These are phyloP conservation scores for Mechanitis messenoides DNA, from an alignment of 2,888 invertebrate genomes.

Conservation along the genomic window DNA sequence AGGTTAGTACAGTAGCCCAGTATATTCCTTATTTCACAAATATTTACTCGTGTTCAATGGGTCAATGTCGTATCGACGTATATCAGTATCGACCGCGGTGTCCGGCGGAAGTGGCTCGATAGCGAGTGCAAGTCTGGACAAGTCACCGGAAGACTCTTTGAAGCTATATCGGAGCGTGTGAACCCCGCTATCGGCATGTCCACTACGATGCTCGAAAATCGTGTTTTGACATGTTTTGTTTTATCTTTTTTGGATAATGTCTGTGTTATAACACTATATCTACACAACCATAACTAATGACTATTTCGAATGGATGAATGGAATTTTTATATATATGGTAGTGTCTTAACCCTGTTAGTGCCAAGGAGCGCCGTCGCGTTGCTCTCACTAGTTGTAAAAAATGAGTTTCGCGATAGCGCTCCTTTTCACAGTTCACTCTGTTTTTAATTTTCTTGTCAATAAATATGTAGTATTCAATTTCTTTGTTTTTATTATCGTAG, in stretches of 20 bases:
- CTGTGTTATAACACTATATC: neutral
- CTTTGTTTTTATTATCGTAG: too few relatives aligned
- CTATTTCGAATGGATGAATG: neutral
- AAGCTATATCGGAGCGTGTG: constrained; percentile 58
- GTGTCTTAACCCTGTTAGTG: too few relatives aligned
- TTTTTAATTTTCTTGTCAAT: too few relatives aligned
- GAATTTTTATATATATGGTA: too few relatives aligned
- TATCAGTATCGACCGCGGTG: constrained; percentile 46
- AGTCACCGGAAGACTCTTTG: constrained; percentile 55
- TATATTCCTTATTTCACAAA: neutral
- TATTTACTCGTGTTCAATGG: constrained; percentile 24
- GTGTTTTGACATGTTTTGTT: constrained; percentile 20
- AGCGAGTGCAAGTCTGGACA: constrained; percentile 59
- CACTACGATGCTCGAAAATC: constrained; percentile 11
- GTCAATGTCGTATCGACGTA: constrained; percentile 29
- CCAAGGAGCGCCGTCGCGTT: too few relatives aligned
- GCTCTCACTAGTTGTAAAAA: too few relatives aligned
- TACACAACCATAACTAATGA: neutral
- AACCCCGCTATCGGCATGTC: constrained; percentile 42
- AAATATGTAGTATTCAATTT: too few relatives aligned
- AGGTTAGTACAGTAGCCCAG: too few relatives aligned
- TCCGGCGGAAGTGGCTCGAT: constrained; percentile 68
- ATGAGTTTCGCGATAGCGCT: too few relatives aligned
- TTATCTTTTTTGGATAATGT: constrained; percentile 6
- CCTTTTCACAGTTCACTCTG: too few relatives aligned